These are phyloP conservation scores for Rhegmatorhina hoffmannsi DNA, from an alignment of 2,113 vertebrate species.

Conservation along the genomic window DNA sequence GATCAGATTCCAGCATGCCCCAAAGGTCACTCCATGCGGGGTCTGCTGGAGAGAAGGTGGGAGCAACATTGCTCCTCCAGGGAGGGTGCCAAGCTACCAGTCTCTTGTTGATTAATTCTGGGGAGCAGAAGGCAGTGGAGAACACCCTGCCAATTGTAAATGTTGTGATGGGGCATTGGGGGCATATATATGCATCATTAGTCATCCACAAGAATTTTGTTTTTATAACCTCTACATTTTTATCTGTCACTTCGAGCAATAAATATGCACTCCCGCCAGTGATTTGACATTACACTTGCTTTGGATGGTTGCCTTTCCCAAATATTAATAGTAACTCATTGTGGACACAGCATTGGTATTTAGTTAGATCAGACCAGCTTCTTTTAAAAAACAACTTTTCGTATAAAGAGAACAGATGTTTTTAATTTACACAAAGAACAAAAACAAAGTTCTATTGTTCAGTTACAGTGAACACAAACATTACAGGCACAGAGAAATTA, in stretches of 20 bases:
- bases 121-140: not conserved
- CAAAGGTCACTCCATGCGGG: not conserved
- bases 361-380: constrained; percentile 73
- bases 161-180: constrained; percentile 52
- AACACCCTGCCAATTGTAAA: constrained; percentile 35
- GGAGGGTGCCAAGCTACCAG: constrained; percentile 49
- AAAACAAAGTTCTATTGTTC: constrained; percentile 70
- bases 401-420: constrained; percentile 63
- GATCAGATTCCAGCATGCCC: not conserved
- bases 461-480: constrained; percentile 45
- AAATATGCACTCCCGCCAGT: constrained; percentile 72
- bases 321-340: constrained; percentile 81
- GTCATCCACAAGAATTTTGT: constrained; percentile 71
- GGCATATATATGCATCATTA: constrained; percentile 64
- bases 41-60: not conserved
- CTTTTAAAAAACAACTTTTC: constrained; percentile 69
- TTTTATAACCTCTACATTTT: constrained; percentile 78
- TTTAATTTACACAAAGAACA: constrained; percentile 68
- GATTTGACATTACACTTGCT: constrained; percentile 75
- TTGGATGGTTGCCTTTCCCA: constrained; percentile 73
- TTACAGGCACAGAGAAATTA: constrained; percentile 54
- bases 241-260: constrained; percentile 77
- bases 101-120: constrained; percentile 14
- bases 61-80: not conserved
- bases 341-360: constrained; percentile 74